Evolutionary conservation across 64 coral and sea anemone genomes (phyloP), one percentile per base, ranked within the genome.

Genomic region (Catalaphyllia jardinei): DNA sequence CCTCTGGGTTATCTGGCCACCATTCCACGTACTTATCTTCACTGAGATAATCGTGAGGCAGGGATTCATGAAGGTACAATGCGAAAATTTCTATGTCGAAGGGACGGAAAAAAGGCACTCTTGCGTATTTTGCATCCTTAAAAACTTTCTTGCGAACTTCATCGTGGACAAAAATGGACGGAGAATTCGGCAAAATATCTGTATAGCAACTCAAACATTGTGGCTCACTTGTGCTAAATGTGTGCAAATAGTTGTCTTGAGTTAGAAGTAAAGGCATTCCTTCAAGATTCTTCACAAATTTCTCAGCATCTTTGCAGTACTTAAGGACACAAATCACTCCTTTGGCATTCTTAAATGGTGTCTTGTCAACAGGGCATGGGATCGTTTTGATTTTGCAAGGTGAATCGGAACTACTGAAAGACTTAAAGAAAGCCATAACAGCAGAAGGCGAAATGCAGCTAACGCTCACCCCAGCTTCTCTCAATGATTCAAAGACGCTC

Each of bases 191-290:
- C 31, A 85, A 31, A 74, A 76, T 52, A 38, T 82, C 80, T 42
- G 18, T 35, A 73, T 42, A 85, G 19, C 16, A 31, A 82, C 79
- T 91, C 30, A 74, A 73, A 73, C 67, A 91, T 13, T 54, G 64
- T 35, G 89, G 89, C 19, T 85, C 2, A 33, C 9, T 38, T 19
- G 35, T 29, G 49, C 64, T 77, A 38, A 91, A 85, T 15, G 33
- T 52, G 25, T 54, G 67, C 31, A 91, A 73, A 24, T 25, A 29
- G 50, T 75, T 50, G 60, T 91, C 89, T 84, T 91, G 79, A 13
- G 89, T 91, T 7, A 91, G 55, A 25, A 91, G 73, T 57, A 91
- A 75, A 0, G 89, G 89, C 16, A 91, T 71, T 27, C 89, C 89
- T 19, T 72, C 22, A 17, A 91, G 79, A 63, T 42, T 71, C 82